phyloP scores from a whole-genome alignment of 2,113 vertebrate genomes.

The Mesembrinibis cayennensis region DNA sequence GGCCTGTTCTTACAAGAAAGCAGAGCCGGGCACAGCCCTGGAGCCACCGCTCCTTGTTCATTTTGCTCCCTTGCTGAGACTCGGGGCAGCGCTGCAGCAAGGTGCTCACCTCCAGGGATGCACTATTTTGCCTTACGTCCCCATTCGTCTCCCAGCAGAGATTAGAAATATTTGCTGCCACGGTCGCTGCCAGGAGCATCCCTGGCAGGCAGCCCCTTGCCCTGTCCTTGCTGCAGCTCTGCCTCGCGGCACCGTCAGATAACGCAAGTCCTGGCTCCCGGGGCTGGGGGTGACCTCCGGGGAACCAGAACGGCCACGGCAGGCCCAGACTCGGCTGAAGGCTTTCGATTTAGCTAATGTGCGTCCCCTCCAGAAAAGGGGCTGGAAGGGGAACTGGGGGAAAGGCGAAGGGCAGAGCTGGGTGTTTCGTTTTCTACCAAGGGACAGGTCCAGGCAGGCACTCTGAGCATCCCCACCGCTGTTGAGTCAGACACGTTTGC shows the following conservation, averaged over 20 bases:
- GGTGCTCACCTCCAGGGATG: neutral
- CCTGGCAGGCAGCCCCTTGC: neutral
- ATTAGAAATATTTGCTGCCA: no score
- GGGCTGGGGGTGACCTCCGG: neutral
- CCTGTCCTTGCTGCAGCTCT: neutral
- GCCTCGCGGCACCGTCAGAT: neutral
- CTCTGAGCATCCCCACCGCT: neutral
- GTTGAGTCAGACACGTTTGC: neutral
- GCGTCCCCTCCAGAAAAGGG: neutral
- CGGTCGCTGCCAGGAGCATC: neutral
- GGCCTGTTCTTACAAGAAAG: neutral
- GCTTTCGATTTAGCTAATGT: neutral
- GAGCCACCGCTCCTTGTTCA: neutral
- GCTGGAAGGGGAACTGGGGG: neutral
- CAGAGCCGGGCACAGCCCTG: neutral
- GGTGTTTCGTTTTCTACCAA: neutral
- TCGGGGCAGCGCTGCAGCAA: neutral
- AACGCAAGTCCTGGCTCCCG: accelerated
- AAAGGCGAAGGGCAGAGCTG: neutral
- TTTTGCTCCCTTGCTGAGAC: neutral
- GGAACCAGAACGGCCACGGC: neutral
- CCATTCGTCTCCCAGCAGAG: neutral
- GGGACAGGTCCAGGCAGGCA: neutral
- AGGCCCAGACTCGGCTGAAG: neutral
- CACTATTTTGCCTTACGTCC: accelerated